Percentiles rank a stretch among this genome's conserved stretches.
Evolutionary conservation across 2,113 vertebrate genomes (phyloP).

Genomic region (Accipiter virgatus): DNA sequence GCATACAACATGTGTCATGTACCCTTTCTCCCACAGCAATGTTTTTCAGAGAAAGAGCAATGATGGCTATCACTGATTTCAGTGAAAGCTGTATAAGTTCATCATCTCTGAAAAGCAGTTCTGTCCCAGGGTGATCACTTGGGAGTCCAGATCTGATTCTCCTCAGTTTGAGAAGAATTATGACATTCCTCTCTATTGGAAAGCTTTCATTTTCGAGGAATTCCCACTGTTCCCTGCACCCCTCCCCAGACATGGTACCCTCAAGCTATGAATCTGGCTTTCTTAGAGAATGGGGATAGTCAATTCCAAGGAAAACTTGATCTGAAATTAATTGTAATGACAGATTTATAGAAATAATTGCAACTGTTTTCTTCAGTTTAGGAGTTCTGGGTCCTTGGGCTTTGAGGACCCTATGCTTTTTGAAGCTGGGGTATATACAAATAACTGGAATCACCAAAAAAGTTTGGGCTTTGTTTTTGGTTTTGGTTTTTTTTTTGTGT

Average conservation of each 20-base stretch:
- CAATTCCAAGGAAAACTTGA: not conserved
- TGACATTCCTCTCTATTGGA: not conserved
- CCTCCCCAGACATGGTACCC: too few relatives aligned
- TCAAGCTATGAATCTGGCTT: not conserved
- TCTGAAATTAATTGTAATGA: not conserved
- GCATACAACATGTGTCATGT: not conserved
- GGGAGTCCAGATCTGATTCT: not conserved
- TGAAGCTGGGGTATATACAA: not conserved
- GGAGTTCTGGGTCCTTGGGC: not conserved
- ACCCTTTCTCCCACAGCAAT: not conserved
- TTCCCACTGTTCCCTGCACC: not conserved
- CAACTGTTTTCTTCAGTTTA: not conserved
- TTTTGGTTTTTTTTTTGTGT: too few relatives aligned
- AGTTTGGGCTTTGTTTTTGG: too few relatives aligned
- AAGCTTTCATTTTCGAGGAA: not conserved
- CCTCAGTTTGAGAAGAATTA: not conserved
- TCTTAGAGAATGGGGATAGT: not conserved
- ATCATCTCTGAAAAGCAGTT: not conserved
- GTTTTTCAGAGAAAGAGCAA: not conserved
- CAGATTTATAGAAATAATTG: not conserved
- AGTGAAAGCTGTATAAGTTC: not conserved
- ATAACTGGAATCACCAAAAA: not conserved
- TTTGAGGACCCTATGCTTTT: not conserved
- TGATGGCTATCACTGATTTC: not conserved
- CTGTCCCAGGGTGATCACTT: not conserved